These are phyloP conservation scores for Iselma pallidipennis DNA, from an alignment of 2,888 invertebrate genomes.

Conservation along the genomic window DNA sequence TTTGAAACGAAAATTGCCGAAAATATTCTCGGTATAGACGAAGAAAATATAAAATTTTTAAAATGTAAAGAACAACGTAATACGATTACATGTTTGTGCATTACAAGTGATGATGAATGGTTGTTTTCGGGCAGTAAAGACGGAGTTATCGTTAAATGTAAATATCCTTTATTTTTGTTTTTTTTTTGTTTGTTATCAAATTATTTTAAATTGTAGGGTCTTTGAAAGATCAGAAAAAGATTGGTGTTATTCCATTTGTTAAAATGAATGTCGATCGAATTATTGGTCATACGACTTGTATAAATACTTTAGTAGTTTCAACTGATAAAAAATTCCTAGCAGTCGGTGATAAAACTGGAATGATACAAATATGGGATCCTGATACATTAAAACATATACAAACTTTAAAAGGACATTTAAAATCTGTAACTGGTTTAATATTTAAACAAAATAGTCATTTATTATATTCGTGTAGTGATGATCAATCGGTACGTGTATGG, in stretches of 20 bases:
- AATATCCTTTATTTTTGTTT: constrained; percentile 32
- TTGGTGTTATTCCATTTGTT: constrained; percentile 61
- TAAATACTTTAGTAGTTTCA: constrained; percentile 73
- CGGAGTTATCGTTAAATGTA: constrained; percentile 84
- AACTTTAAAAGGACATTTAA: constrained; percentile 80
- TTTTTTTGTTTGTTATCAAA: neutral
- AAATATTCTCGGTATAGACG: constrained; percentile 56
- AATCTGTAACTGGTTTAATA: constrained; percentile 72
- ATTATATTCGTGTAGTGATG: constrained; percentile 78
- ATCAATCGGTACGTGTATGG: constrained; percentile 91
- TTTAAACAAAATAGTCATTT: constrained; percentile 86
- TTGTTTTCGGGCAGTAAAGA: constrained; percentile 89
- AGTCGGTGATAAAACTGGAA: constrained; percentile 68
- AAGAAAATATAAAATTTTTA: constrained; percentile 57
- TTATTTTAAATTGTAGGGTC: constrained; percentile 56
- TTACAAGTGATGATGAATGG: constrained; percentile 72
- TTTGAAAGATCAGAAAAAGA: constrained; percentile 65
- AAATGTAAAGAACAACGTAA: constrained; percentile 79
- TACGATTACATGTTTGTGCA: constrained; percentile 78
- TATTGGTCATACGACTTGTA: constrained; percentile 50
- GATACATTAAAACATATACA: constrained; percentile 74
- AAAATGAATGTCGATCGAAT: constrained; percentile 39
- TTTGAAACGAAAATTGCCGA: constrained; percentile 76
- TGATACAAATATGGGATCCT: constrained; percentile 85
- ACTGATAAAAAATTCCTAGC: constrained; percentile 82